Percentiles rank a stretch among this genome's conserved stretches.
Evolutionary conservation across 2,797 vertebrate species (phyloP).

Genomic region (Rhynchonycteris naso): DNA sequence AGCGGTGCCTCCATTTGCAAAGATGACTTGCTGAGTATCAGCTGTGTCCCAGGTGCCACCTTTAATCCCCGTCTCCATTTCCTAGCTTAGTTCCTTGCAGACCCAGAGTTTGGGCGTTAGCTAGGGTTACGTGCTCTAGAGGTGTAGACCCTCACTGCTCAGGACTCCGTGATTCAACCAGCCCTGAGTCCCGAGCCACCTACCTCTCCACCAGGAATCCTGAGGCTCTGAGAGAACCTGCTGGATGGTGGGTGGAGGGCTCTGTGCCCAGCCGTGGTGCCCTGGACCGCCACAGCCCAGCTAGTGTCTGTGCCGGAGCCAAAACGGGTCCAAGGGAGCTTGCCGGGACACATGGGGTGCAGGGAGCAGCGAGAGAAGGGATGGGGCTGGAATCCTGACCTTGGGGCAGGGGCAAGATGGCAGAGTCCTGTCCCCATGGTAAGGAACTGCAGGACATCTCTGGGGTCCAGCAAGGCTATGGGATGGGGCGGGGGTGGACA

Average conservation of each 20-base stretch:
- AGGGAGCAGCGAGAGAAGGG: not conserved
- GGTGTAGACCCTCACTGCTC: not conserved
- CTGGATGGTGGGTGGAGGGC: rapidly evolving
- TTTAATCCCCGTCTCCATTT: not conserved
- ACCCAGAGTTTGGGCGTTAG: rapidly evolving
- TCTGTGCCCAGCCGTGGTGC: rapidly evolving
- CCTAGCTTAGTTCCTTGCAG: not conserved
- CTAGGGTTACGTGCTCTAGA: rapidly evolving
- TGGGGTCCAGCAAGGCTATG: not conserved
- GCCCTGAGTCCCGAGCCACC: not conserved
- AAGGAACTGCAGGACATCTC: not conserved
- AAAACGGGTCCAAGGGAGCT: not conserved
- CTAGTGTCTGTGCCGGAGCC: rapidly evolving
- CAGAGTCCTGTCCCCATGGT: not conserved
- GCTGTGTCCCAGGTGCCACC: no score
- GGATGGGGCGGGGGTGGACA: not conserved
- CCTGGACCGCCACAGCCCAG: not conserved
- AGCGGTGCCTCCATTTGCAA: not conserved
- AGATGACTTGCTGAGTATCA: not conserved
- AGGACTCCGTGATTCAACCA: not conserved
- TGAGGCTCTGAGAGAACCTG: not conserved
- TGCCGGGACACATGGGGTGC: rapidly evolving
- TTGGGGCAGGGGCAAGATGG: rapidly evolving
- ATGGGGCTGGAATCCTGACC: not conserved
- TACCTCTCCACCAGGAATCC: not conserved